A percentile compares a stretch with the other conserved stretches of the same genome.
phyloP scores from a whole-genome alignment of 2,888 invertebrate species.

The Drosophila koepferae region DNA sequence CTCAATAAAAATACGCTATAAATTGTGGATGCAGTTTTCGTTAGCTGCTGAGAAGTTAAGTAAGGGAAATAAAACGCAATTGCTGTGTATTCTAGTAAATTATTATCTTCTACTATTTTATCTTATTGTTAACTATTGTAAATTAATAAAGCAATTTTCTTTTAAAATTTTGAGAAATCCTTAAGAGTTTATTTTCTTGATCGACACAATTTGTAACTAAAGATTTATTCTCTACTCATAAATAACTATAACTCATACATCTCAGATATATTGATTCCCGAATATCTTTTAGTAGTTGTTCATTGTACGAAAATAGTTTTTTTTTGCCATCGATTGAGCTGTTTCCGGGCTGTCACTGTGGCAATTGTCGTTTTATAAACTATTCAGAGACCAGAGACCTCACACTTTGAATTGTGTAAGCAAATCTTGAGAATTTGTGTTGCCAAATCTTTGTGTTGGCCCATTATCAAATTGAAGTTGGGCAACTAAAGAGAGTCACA shows the following conservation, averaged over 20 bases:
- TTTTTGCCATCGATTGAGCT: constrained; percentile 55
- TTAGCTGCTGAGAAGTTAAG: neutral
- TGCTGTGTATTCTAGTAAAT: neutral
- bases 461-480: constrained; percentile 49
- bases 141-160: neutral
- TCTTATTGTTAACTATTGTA: neutral
- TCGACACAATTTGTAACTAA: neutral
- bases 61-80: neutral
- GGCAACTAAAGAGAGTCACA: constrained; percentile 26
- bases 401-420: constrained; percentile 38
- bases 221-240: neutral
- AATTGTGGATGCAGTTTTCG: neutral
- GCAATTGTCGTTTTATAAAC: constrained; percentile 32
- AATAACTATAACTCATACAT: neutral
- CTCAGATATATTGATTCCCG: neutral
- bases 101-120: neutral
- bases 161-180: too few species aligned
- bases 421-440: constrained; percentile 24
- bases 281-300: neutral
- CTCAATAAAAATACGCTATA: neutral
- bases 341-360: constrained; percentile 60
- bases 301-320: neutral
- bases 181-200: neutral
- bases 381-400: constrained; percentile 28
- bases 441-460: constrained; percentile 30